A percentile compares a stretch with the other conserved stretches of the same genome.
phyloP scores from a whole-genome alignment of 2,888 invertebrate genomes.

The Pocota personata region DNA sequence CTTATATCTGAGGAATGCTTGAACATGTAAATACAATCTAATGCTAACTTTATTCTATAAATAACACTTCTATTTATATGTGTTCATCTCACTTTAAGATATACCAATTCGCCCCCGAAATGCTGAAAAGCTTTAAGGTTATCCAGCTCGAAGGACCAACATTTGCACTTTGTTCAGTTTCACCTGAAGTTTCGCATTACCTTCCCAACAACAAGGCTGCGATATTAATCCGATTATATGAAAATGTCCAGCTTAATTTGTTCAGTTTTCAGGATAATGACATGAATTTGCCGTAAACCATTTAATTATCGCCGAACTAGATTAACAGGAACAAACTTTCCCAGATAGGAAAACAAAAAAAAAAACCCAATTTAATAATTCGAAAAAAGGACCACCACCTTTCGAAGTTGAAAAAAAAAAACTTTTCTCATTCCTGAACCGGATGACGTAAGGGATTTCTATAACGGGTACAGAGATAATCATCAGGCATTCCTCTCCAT shows the following conservation, averaged over 20 bases:
- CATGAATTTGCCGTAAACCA: constrained; percentile 5
- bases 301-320: background rate
- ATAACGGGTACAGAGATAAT: constrained; percentile 21
- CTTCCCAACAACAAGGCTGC: constrained; percentile 8
- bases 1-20: too few relatives aligned
- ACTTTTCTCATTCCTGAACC: constrained; percentile 15
- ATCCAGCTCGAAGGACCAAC: constrained; percentile 2
- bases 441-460: constrained; percentile 22
- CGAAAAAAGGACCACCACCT: background rate
- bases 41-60: too few relatives aligned
- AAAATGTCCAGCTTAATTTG: constrained; percentile 21
- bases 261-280: constrained; percentile 20
- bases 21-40: too few relatives aligned
- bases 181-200: background rate
- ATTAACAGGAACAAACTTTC: background rate
- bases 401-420: background rate
- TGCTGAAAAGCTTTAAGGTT: background rate
- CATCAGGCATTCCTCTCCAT: background rate
- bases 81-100: background rate
- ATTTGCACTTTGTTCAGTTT: background rate
- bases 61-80: background rate
- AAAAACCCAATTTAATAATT: constrained; percentile 12
- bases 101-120: background rate
- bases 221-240: constrained; percentile 17
- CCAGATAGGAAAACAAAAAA: too few relatives aligned